Conservation (phyloP, 2,797 vertebrate genomes). For the Dicrostonyx torquatus region DNA sequence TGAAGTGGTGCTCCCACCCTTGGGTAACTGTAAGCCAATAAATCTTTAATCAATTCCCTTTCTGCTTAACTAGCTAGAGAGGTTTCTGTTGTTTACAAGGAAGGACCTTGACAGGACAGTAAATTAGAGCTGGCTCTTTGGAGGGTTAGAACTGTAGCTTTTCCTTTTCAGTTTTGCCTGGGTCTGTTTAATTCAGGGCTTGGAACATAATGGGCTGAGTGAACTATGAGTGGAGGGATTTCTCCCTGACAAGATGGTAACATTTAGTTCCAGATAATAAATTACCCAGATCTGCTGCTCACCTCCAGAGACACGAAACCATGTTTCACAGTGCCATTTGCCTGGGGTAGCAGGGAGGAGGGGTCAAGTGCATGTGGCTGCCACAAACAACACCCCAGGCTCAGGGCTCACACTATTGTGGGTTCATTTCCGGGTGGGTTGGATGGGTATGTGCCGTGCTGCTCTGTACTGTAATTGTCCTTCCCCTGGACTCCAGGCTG, state of each 20-base stretch:
- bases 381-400: not conserved
- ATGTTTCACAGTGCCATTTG: not conserved
- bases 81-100: conserved; percentile 69
- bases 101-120: conserved; percentile 53
- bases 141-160: conserved; percentile 59
- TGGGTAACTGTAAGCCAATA: conserved; percentile 46
- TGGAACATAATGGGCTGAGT: not conserved
- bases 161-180: conserved; percentile 46
- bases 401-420: not conserved
- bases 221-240: conserved; percentile 38
- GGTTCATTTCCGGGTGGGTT: not conserved
- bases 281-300: conserved; percentile 52
- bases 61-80: conserved; percentile 65
- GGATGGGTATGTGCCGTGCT: not conserved
- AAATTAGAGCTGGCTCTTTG: conserved; percentile 60
- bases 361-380: not conserved
- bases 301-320: not conserved
- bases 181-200: conserved; percentile 65
- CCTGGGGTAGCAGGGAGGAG: not conserved
- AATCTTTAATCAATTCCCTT: conserved; percentile 65
- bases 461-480: not conserved
- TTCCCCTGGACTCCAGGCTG: conserved; percentile 1
- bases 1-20: not conserved
- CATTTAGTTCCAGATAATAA: conserved; percentile 57
- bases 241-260: conserved; percentile 64